These are phyloP conservation scores for Gulo gulo DNA, from an alignment of 2,113 vertebrate species.

Conservation along the genomic window DNA sequence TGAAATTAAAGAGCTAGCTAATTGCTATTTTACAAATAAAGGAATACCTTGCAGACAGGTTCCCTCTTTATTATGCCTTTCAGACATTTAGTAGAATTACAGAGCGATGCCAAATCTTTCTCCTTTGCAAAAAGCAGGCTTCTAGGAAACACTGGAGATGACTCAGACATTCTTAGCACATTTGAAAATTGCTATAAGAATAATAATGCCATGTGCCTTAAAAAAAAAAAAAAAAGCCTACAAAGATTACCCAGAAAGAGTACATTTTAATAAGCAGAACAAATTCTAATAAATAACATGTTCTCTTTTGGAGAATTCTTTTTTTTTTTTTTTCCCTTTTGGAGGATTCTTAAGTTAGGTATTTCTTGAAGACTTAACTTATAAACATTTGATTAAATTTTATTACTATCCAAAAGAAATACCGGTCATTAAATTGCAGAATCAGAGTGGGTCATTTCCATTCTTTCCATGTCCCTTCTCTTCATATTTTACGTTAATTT, in stretches of 20 bases:
- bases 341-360: background rate
- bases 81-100: background rate
- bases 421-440: background rate
- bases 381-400: background rate
- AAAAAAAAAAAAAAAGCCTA: background rate
- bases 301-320: background rate
- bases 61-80: background rate
- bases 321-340: no score
- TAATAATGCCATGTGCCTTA: background rate
- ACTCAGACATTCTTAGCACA: background rate
- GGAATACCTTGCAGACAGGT: background rate
- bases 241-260: background rate
- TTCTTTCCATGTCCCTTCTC: background rate
- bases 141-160: background rate
- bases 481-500: background rate
- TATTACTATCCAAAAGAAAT: background rate
- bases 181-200: background rate
- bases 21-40: background rate
- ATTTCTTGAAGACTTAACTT: background rate
- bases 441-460: background rate
- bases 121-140: background rate
- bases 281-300: background rate
- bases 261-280: slow-evolving; percentile 1
- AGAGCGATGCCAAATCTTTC: background rate
- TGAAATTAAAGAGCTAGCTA: background rate